phyloP scores from a whole-genome alignment of 2,113 vertebrate species.

The Barnardius zonarius region DNA sequence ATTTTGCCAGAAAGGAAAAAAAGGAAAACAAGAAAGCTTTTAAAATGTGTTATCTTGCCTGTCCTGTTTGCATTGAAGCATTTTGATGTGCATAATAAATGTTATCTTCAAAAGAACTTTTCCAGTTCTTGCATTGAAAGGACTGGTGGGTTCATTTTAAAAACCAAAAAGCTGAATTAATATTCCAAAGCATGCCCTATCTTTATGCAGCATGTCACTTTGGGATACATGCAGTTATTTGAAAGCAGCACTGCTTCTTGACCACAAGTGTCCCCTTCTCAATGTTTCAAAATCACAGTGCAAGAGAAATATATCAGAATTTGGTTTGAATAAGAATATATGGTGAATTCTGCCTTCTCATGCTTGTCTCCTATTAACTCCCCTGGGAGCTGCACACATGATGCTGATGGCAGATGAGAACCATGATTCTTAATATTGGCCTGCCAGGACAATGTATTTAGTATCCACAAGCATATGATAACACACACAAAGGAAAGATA shows the following conservation, averaged over 20 bases:
- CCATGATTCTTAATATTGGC: slow-evolving; percentile 32
- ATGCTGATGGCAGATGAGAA: slow-evolving; percentile 18
- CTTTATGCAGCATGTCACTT: slow-evolving; percentile 67
- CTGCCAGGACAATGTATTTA: neutral
- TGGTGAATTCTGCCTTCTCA: slow-evolving; percentile 14
- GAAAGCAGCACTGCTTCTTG: slow-evolving; percentile 16
- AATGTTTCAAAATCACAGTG: neutral
- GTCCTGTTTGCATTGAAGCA: slow-evolving; percentile 71
- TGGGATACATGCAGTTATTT: slow-evolving; percentile 43
- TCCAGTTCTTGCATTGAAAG: slow-evolving; percentile 41
- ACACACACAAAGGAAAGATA: neutral
- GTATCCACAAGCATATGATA: slow-evolving; percentile 10
- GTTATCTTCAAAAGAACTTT: slow-evolving; percentile 52
- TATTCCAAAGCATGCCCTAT: slow-evolving; percentile 68
- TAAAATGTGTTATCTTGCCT: slow-evolving; percentile 66
- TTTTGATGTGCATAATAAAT: slow-evolving; percentile 64
- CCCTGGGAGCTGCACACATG: neutral
- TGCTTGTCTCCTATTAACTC: neutral
- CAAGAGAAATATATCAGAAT: slow-evolving; percentile 53
- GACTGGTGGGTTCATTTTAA: slow-evolving; percentile 38
- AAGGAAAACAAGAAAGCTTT: slow-evolving; percentile 32
- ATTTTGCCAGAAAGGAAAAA: slow-evolving; percentile 43
- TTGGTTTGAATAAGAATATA: slow-evolving; percentile 61
- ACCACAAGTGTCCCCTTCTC: neutral
- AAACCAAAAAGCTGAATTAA: slow-evolving; percentile 59